Conservation (phyloP, 1,140 invertebrate genomes). For the Drosophila kikkawai region DNA sequence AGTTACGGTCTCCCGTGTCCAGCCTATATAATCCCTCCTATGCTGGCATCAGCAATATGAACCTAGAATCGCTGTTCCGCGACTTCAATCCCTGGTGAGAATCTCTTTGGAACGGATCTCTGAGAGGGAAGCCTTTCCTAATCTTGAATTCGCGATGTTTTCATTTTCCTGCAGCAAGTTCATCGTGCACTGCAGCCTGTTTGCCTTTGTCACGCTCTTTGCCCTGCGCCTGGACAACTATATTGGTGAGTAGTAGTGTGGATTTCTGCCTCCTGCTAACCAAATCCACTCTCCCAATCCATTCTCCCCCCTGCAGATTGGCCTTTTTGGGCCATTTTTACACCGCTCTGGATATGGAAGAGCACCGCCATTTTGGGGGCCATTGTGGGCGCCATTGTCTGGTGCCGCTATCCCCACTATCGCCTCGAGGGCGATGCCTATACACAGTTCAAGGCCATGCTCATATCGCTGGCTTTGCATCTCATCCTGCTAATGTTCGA, state of each 20-base stretch:
- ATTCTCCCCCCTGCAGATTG: conserved; percentile 87
- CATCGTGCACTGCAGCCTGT: conserved; percentile 95
- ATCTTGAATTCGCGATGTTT: conserved; percentile 1
- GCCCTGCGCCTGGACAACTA: conserved; percentile 94
- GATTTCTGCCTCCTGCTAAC: too few species aligned
- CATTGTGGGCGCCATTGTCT: conserved; percentile 95
- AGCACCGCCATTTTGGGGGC: conserved; percentile 95
- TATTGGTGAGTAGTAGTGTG: conserved; percentile 85
- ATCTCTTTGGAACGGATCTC: background rate
- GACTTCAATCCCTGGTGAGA: conserved; percentile 95
- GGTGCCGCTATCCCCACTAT: conserved; percentile 97
- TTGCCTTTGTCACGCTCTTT: conserved; percentile 95
- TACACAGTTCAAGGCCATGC: conserved; percentile 98
- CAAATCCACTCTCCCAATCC: background rate
- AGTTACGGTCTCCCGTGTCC: conserved; percentile 27
- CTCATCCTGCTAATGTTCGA: conserved; percentile 98
- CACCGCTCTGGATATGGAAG: conserved; percentile 99
- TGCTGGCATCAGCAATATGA: conserved; percentile 87
- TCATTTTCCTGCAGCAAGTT: conserved; percentile 93
- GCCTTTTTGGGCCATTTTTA: conserved; percentile 97
- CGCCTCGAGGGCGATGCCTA: conserved; percentile 97
- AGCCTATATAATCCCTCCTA: conserved; percentile 21
- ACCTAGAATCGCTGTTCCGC: conserved; percentile 95
- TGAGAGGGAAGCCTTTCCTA: background rate
- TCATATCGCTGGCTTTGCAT: conserved; percentile 97